Evolutionary conservation across 92 coral and sea anemone genomes (phyloP).

Genomic region (Phenganax subtilis): DNA sequence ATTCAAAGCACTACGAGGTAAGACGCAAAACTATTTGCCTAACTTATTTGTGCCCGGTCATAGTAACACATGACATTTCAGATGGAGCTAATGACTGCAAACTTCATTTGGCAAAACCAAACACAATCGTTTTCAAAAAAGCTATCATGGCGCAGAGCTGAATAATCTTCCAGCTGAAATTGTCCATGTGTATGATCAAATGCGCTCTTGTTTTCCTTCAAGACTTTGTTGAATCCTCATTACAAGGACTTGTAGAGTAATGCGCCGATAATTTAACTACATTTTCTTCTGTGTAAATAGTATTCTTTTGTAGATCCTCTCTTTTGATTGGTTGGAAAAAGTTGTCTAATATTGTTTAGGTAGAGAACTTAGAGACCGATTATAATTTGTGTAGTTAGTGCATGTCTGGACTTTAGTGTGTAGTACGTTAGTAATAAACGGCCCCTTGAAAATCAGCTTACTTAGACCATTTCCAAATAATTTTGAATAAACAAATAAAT

Average conservation of each 20-base stretch:
- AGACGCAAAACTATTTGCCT: conserved; percentile 1
- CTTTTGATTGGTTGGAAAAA: not conserved
- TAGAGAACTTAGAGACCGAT: too few species aligned
- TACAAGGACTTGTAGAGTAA: conserved; percentile 5
- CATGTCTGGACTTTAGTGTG: too few species aligned
- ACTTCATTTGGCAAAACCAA: conserved; percentile 6
- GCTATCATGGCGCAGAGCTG: conserved; percentile 29
- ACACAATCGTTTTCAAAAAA: conserved; percentile 16
- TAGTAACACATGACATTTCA: not conserved
- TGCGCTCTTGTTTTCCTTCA: conserved; percentile 1
- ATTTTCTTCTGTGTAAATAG: not conserved
- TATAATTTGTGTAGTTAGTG: too few species aligned
- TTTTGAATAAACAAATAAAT: too few species aligned
- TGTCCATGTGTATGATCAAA: not conserved
- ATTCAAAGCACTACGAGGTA: conserved; percentile 15
- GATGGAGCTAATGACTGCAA: not conserved
- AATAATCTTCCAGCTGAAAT: conserved; percentile 25
- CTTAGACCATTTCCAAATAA: too few species aligned
- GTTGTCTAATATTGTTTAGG: not conserved
- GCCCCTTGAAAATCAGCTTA: too few species aligned
- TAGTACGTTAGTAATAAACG: too few species aligned
- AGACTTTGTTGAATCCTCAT: conserved; percentile 3
- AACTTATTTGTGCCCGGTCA: conserved; percentile 21
- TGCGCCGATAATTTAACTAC: not conserved
- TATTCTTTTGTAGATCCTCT: too few species aligned